Conservation (phyloP, 2,797 vertebrate species). For the Pseudochirops corinnae region DNA sequence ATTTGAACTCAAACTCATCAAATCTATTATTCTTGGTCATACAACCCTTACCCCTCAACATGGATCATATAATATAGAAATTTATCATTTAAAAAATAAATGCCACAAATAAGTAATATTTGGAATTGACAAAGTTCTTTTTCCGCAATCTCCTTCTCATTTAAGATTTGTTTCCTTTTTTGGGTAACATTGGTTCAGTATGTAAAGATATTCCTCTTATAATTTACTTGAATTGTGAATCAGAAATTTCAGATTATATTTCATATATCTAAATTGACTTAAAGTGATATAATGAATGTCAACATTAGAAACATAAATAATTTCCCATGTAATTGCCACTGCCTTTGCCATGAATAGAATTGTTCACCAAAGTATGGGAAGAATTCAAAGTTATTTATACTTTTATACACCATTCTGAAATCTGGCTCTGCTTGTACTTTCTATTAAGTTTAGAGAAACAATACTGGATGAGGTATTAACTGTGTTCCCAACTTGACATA, state of each 20-base stretch:
- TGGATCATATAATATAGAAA: not conserved
- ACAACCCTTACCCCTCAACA: not conserved
- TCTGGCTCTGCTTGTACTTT: not conserved
- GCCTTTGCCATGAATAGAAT: not conserved
- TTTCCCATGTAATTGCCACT: not conserved
- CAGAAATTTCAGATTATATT: not conserved
- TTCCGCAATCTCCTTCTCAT: not conserved
- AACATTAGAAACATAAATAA: not conserved
- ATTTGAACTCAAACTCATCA: no score
- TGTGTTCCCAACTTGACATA: not conserved
- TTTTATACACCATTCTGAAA: not conserved
- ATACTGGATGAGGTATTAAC: not conserved
- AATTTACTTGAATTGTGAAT: not conserved
- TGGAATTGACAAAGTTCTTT: not conserved
- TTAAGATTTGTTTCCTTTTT: not conserved
- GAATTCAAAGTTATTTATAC: not conserved
- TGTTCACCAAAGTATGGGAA: not conserved
- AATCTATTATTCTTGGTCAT: not conserved
- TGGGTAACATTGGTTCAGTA: not conserved
- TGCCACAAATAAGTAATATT: not conserved
- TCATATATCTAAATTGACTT: not conserved
- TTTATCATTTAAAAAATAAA: not conserved
- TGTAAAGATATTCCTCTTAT: not conserved
- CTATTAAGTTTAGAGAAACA: not conserved
- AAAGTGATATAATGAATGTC: not conserved